Evolutionary conservation across 1,140 invertebrate genomes (phyloP), one percentile per base, ranked within the genome.

Genomic region (Pseudomyrmex gracilis): DNA sequence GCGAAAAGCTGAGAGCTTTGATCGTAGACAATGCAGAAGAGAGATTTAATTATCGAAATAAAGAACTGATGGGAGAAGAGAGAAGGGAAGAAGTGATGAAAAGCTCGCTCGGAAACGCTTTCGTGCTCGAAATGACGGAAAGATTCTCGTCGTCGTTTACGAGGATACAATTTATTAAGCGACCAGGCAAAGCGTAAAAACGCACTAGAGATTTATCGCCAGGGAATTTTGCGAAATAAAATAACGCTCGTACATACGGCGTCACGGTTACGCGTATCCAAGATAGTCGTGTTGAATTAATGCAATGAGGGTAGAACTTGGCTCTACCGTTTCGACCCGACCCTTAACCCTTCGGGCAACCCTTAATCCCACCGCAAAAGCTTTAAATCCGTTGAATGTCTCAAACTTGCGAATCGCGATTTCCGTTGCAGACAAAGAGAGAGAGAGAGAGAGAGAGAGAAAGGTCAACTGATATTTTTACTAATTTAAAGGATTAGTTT

Each of bases 1-100:
- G 8, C 10, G 43, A 57, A 47, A 24, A 51, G 51, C n/a, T 8
- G 53, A 20, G 55, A 34, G 76, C 66, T 80, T 80, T 80, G 76
- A 80, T 60, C 66, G 64, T 17, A 68, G 43, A 78, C 64, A 80
- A 71, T 80, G 66, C 55, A 49, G 76, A 80, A 58, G 55, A 78
- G 53, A 80, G 66, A 80, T 80, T 80, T 71, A 80, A 80, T 80
- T 80, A 80, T 70, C 55, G 76, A 80, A 71, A 80, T 80, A 80
- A 80, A 80, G 64, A 80, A 43, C 61, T 51, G n/a, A n/a, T n/a
- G 49, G 49, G 15, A 4, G 34, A 15, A 20, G 12, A 20, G 12
- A 22, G 2, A 24, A 20, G 22, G 10, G 17, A 17, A n/a, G 20
- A 7, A 7, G 22, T n/a, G 53, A 34, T 24, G 66, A 49, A 57